Evolutionary conservation across 2,888 invertebrate species (phyloP).

Genomic region (Allophyes oxyacanthae): DNA sequence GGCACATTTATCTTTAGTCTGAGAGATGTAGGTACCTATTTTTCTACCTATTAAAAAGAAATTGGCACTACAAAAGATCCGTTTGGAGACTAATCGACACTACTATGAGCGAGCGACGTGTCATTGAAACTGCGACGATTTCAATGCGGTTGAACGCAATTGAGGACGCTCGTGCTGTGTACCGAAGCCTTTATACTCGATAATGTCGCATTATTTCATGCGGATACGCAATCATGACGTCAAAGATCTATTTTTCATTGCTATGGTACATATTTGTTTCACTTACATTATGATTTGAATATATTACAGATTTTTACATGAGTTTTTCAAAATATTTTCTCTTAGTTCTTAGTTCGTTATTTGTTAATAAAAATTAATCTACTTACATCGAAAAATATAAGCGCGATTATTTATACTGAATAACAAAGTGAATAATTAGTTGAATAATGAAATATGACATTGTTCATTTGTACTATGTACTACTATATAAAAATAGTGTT

Average conservation of each 20-base stretch:
- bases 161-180: neutral
- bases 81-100: too few relatives aligned
- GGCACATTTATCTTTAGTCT: too few relatives aligned
- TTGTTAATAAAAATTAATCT: conserved; percentile 38
- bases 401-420: conserved; percentile 31
- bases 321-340: conserved; percentile 35
- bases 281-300: conserved; percentile 19
- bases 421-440: neutral
- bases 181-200: too few relatives aligned
- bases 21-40: too few relatives aligned
- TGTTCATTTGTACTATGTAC: conserved; percentile 48
- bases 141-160: neutral
- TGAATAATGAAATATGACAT: conserved; percentile 33
- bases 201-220: neutral
- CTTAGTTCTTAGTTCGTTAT: conserved; percentile 30
- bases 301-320: conserved; percentile 12
- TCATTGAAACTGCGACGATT: too few relatives aligned
- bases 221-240: conserved; percentile 2
- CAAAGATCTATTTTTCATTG: neutral
- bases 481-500: conserved; percentile 34
- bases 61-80: too few relatives aligned
- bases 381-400: conserved; percentile 45
- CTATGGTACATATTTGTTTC: conserved; percentile 1
- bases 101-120: too few relatives aligned
- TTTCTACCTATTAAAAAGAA: too few relatives aligned